Evolutionary conservation across 2,888 invertebrate species (phyloP), one percentile per base, ranked within the genome.

Genomic region (Tachina grossa): DNA sequence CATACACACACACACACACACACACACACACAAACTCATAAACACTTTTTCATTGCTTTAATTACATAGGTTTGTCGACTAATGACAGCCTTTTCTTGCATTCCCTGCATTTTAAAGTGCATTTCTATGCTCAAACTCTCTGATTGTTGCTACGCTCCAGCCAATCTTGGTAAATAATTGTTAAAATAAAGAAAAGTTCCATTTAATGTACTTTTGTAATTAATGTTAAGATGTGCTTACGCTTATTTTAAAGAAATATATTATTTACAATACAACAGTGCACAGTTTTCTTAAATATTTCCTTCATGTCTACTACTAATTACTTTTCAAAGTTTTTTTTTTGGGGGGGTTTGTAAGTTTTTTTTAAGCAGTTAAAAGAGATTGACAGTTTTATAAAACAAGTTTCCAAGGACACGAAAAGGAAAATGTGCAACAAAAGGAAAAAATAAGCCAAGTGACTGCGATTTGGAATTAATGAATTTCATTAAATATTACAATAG

Each of bases 101-200:
- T 6, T 9, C 41, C 49, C 9, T 59, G 59, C 47, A 14, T 31
- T 57, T 45, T 57, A 31, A 59, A 59, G 31, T 72, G 57, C 71
- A 31, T 47, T 57, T 45, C 47, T 47, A 14, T 65, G 45, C 55
- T 43, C 19, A 45, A 5, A 31, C 31, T 31, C 31, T 31, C 31
- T 5, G 31, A 5, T 31, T 31, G 6, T 57, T 45, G 9, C 43
- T 49, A 31, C 47, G 31, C 31, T 49, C 3, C 8, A 47, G 55
- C 11, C 55, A 71, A 55, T 71, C 47, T 68, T 41, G 41, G 39
- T 41, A 53, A 41, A 68, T 41, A 41, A 72, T 72, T 39, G n/a
- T 59, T 72, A 6, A 49, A 51, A 49, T 31, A 22, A 65, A 49
- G n/a, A 22, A 65, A n/a, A 49, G 2, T 31, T 65, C 10, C n/a